These are phyloP conservation scores for Garra rufa DNA, from an alignment of 2,113 vertebrate species.

Conservation along the genomic window DNA sequence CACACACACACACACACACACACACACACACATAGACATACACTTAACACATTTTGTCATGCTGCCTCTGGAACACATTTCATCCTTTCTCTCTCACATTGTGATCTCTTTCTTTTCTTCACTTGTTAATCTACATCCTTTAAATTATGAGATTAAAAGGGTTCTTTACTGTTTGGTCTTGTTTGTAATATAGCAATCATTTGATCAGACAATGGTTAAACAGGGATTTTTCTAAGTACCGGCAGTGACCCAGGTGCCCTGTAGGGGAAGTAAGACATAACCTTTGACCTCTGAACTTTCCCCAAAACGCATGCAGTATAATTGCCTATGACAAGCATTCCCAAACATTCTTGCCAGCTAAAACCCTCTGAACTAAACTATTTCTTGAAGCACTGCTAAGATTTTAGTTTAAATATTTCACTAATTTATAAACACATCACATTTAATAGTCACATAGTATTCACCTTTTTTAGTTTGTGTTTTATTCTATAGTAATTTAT, in stretches of 20 bases:
- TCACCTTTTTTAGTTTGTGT: too few species aligned
- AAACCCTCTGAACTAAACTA: not conserved
- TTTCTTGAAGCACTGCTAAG: too few species aligned
- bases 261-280: not conserved
- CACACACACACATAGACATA: slow-evolving; percentile 66
- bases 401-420: too few species aligned
- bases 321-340: not conserved
- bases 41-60: slow-evolving; percentile 17
- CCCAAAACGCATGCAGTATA: not conserved
- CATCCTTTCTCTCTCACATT: not conserved
- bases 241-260: not conserved
- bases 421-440: too few species aligned
- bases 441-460: too few species aligned
- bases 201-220: not conserved
- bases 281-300: not conserved
- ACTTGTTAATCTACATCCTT: not conserved
- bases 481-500: too few species aligned
- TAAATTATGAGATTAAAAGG: not conserved
- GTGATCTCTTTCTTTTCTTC: not conserved
- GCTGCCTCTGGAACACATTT: slow-evolving; percentile 4
- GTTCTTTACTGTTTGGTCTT: not conserved
- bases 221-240: not conserved
- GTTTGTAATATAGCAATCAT: not conserved
- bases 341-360: not conserved
- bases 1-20: slow-evolving; percentile 78